Evolutionary conservation across 2,113 vertebrate genomes (phyloP), one percentile per base, ranked within the genome.

Genomic region (Trinectes maculatus): DNA sequence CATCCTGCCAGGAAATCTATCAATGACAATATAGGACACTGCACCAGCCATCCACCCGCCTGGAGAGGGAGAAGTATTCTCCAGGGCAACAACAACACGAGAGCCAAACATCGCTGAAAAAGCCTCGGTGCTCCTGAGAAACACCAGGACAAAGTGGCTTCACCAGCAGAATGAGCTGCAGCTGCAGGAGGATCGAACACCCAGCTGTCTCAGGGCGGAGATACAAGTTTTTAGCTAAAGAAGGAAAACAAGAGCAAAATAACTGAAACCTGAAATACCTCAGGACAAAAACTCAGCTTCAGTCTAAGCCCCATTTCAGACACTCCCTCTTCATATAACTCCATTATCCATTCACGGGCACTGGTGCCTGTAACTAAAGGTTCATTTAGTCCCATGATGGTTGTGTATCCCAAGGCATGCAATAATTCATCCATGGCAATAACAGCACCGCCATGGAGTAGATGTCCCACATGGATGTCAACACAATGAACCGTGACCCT

Each of bases 261-360:
- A 19, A 61, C 47, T 55, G 44, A 34, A 73, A 73, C 43, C 48
- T 46, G 19, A 74, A 82, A 89, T 80, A 77, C 62, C 66, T 79
- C 34, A 59, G 74, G 58, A 90, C 65, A 86, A 85, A n/a, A 63
- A 55, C 52, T 34, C 9, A 19, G 77, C 62, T 87, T 83, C 79
- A 63, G 77, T 56, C 53, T 81, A 75, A 86, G 59, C 69, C 69
- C 54, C 33, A 53, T 72, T 11, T 84, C 80, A 88, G 58, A 65
- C 69, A 58, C 70, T 79, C 65, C 19, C 58, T 64, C 39, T 54
- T 84, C 24, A 51, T 64, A 74, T 69, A 62, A 82, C 71, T 82
- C 57, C 75, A 46, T 83, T 76, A 81, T 78, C 75, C 73, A 86
- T 87, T 91, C 86, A 87, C 31, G 29, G 55, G 67, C 82, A 90